Evolutionary conservation across 2,888 invertebrate genomes (phyloP).

Genomic region (Mythimna impura): DNA sequence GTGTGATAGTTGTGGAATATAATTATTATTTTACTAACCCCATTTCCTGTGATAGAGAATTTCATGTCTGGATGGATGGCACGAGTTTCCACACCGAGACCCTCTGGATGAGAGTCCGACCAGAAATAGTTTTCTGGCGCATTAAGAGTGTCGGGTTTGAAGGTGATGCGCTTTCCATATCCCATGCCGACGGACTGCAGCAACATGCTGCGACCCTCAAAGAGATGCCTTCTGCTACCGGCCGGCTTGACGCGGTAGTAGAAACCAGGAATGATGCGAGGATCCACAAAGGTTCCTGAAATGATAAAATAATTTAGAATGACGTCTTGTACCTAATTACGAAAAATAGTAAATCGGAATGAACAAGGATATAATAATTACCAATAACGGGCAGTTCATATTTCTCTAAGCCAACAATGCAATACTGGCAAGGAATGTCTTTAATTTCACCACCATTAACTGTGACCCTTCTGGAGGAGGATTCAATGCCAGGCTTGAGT

Average conservation of each 20-base stretch:
- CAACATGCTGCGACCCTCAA: conserved; percentile 91
- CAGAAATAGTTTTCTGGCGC: conserved; percentile 93
- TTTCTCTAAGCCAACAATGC: conserved; percentile 91
- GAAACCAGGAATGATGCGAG: conserved; percentile 93
- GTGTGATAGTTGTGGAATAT: no score
- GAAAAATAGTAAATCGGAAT: background rate
- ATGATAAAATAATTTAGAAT: conserved; percentile 21
- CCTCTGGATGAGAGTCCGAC: conserved; percentile 94
- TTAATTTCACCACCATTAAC: conserved; percentile 91
- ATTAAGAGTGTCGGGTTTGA: conserved; percentile 91
- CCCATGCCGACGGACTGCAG: conserved; percentile 93
- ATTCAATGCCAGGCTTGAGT: conserved; percentile 92
- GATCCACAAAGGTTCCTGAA: conserved; percentile 93
- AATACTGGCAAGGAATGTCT: conserved; percentile 92
- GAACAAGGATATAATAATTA: conserved; percentile 76
- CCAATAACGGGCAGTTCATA: conserved; percentile 93
- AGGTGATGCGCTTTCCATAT: conserved; percentile 94
- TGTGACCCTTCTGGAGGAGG: conserved; percentile 91
- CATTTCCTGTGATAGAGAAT: conserved; percentile 91
- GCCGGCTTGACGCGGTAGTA: conserved; percentile 93
- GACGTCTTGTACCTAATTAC: background rate
- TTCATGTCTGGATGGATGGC: conserved; percentile 92
- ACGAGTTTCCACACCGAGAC: conserved; percentile 92
- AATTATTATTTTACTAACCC: conserved; percentile 77
- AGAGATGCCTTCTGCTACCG: conserved; percentile 91